Percentiles rank a stretch among this genome's conserved stretches.
phyloP scores from a whole-genome alignment of 2,113 vertebrate genomes.

The Tamias sibiricus region DNA sequence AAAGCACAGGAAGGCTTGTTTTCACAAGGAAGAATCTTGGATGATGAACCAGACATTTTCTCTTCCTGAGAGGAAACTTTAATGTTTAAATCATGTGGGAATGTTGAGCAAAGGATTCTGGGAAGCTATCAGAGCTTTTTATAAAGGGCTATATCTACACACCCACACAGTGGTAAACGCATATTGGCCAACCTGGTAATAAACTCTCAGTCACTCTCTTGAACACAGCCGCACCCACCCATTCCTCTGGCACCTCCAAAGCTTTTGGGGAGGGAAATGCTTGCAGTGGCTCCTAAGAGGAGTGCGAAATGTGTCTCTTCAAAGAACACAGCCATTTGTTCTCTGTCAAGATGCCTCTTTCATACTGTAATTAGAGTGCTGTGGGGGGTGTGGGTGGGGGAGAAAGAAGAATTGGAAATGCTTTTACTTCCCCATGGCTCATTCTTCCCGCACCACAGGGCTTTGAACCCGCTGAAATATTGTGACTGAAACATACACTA shows the following conservation, averaged over 20 bases:
- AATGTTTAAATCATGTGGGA: conserved; percentile 76
- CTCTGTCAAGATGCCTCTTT: conserved; percentile 61
- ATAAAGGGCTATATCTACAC: neutral
- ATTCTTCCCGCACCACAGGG: conserved; percentile 7
- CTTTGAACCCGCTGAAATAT: conserved; percentile 68
- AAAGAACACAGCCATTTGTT: conserved; percentile 79
- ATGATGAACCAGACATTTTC: conserved; percentile 75
- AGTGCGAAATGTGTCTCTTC: conserved; percentile 63
- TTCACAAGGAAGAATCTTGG: conserved; percentile 69
- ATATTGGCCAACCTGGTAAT: conserved; percentile 77
- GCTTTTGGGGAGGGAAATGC: conserved; percentile 37
- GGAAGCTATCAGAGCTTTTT: conserved; percentile 74
- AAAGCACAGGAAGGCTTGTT: conserved; percentile 74
- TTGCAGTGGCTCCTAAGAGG: conserved; percentile 70
- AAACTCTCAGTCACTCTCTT: conserved; percentile 57
- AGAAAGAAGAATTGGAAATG: conserved; percentile 30
- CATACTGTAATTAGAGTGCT: conserved; percentile 54
- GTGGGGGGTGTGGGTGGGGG: neutral
- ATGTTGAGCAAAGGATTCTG: conserved; percentile 79
- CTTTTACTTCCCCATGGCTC: conserved; percentile 45
- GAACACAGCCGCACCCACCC: conserved; percentile 71
- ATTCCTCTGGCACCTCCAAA: conserved; percentile 70
- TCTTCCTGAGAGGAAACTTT: conserved; percentile 80
- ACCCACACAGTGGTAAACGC: conserved; percentile 72
- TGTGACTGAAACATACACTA: conserved; percentile 62